phyloP scores from a whole-genome alignment of 2,888 invertebrate genomes.

The Lissocephala sabroskyi region DNA sequence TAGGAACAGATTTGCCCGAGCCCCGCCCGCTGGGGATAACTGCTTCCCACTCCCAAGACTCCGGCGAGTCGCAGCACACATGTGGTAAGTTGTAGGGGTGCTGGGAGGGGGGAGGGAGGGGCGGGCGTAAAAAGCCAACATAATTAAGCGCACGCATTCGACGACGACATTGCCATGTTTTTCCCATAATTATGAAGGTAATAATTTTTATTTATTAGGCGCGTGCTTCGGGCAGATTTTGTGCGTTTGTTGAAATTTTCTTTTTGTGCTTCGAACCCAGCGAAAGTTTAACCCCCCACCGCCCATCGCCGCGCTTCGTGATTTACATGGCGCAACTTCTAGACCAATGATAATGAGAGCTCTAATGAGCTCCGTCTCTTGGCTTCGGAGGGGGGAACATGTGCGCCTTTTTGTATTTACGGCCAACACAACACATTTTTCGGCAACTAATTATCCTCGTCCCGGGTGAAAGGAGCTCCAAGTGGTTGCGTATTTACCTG shows the following conservation, averaged over 20 bases:
- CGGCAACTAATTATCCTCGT: constrained; percentile 70
- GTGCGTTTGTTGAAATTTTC: no score
- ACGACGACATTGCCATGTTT: constrained; percentile 48
- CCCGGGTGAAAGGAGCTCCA: no score
- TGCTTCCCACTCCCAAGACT: no score
- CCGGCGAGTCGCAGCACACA: no score
- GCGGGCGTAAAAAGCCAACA: constrained; percentile 50
- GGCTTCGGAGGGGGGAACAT: constrained; percentile 26
- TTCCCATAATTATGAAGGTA: constrained; percentile 67
- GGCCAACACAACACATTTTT: constrained; percentile 54
- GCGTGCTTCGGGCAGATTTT: constrained; percentile 51
- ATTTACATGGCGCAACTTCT: no score
- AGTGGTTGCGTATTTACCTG: no score
- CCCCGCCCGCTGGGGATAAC: no score
- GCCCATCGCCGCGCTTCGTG: no score
- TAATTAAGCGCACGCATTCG: constrained; percentile 60
- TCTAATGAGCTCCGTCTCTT: constrained; percentile 46
- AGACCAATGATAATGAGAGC: constrained; percentile 54
- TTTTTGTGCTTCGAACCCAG: no score
- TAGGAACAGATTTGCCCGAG: constrained; percentile 21
- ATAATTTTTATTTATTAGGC: constrained; percentile 69
- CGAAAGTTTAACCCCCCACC: no score
- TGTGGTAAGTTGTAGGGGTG: no score
- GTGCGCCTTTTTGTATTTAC: constrained; percentile 52
- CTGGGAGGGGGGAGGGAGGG: no score